Conservation (phyloP, 1,140 invertebrate species). For the Brachionus plicatilis region DNA sequence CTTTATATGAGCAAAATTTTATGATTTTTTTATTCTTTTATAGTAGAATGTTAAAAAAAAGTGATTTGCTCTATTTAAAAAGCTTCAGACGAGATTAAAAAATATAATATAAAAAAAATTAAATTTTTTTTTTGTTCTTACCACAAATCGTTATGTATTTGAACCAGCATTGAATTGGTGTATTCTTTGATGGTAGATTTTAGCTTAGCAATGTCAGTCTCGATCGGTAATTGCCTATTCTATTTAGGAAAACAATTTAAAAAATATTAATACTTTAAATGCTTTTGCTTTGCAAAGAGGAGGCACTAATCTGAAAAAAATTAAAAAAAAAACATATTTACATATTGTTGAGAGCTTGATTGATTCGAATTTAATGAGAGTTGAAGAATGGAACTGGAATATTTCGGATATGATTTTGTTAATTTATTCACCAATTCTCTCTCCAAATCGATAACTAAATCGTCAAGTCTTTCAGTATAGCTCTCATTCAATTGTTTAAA, state of each 20-base stretch:
- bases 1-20: no score
- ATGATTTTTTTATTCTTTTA: no score
- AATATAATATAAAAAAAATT: no score
- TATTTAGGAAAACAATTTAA: neutral
- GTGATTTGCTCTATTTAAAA: no score
- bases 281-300: neutral
- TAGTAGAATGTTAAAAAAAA: no score
- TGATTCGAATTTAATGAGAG: slow-evolving; percentile 18
- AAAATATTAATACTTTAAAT: neutral
- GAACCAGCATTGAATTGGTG: slow-evolving; percentile 17
- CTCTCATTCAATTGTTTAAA: no score
- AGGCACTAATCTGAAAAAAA: neutral
- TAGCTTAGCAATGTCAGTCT: neutral
- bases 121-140: neutral
- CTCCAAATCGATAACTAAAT: slow-evolving; percentile 20
- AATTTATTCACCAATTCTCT: neutral
- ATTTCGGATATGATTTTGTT: slow-evolving; percentile 29
- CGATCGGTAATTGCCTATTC: neutral
- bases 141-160: slow-evolving; percentile 29
- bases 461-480: neutral
- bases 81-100: neutral
- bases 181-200: slow-evolving; percentile 15
- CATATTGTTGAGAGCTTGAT: neutral
- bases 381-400: neutral
- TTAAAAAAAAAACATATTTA: neutral